Percentiles rank a stretch among this genome's conserved stretches.
Conservation (phyloP, 1,140 invertebrate genomes). For the Pantala flavescens region DNA sequence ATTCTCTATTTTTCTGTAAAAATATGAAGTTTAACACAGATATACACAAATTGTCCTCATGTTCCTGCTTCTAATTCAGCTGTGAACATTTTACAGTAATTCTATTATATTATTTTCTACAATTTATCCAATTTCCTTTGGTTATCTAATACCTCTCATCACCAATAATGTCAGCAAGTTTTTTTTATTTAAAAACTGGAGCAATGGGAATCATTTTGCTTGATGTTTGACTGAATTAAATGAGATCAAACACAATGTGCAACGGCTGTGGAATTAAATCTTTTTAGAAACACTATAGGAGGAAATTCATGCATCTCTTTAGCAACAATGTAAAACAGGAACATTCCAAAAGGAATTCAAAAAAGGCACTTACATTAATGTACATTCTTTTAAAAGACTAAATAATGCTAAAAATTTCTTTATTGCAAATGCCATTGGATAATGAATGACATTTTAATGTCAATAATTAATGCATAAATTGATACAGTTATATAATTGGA, state of each 20-base stretch:
- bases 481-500: slow-evolving; percentile 7
- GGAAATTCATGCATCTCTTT: neutral
- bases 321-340: neutral
- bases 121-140: neutral
- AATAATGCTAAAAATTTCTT: slow-evolving; percentile 5
- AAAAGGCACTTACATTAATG: slow-evolving; percentile 5
- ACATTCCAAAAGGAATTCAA: neutral
- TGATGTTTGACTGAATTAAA: neutral
- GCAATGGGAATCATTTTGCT: neutral
- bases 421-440: slow-evolving; percentile 6
- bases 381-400: slow-evolving; percentile 9
- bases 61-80: neutral
- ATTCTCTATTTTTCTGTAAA: neutral
- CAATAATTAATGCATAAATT: neutral
- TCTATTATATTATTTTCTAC: neutral
- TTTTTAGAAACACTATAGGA: neutral
- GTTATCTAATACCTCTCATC: neutral
- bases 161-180: neutral
- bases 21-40: neutral
- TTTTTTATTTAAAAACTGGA: neutral
- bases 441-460: neutral
- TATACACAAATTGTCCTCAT: neutral
- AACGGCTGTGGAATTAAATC: neutral
- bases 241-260: neutral
- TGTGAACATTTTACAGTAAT: neutral